phyloP scores from a whole-genome alignment of 2,113 vertebrate species.

The Phylloscopus trochiloides region DNA sequence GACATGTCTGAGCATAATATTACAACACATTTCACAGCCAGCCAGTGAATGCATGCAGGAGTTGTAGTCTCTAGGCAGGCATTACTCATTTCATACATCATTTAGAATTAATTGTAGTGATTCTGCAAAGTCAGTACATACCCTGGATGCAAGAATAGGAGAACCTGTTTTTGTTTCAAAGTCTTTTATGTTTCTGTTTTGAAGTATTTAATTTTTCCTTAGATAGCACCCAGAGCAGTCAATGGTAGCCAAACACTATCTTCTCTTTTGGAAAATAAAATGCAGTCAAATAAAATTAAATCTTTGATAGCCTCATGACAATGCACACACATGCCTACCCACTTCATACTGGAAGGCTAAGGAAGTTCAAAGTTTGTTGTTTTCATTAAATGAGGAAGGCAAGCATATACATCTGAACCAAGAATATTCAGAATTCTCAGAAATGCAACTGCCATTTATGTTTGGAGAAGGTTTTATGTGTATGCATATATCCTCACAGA shows the following conservation, averaged over 20 bases:
- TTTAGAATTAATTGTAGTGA: conserved; percentile 30
- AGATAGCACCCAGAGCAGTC: neutral
- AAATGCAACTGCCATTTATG: neutral
- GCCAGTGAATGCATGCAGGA: neutral
- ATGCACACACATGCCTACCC: neutral
- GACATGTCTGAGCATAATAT: neutral
- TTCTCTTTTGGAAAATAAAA: conserved; percentile 1
- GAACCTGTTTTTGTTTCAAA: neutral
- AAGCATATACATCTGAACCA: neutral
- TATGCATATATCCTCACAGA: neutral
- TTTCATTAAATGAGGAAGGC: neutral
- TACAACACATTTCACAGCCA: conserved; percentile 2
- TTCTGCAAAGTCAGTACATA: conserved; percentile 27
- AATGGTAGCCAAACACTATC: neutral
- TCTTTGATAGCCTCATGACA: neutral
- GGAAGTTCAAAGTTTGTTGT: neutral
- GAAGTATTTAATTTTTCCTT: neutral
- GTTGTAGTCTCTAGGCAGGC: conserved; percentile 5
- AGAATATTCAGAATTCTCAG: neutral
- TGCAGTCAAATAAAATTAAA: neutral
- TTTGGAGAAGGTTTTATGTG: neutral
- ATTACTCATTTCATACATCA: conserved; percentile 20
- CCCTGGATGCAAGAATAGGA: neutral
- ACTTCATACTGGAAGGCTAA: neutral
- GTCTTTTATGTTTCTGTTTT: conserved; percentile 19